A percentile compares a stretch with the other conserved stretches of the same genome.
phyloP scores from a whole-genome alignment of 2,113 vertebrate species.

The Sinocyclocheilus maitianheensis region DNA sequence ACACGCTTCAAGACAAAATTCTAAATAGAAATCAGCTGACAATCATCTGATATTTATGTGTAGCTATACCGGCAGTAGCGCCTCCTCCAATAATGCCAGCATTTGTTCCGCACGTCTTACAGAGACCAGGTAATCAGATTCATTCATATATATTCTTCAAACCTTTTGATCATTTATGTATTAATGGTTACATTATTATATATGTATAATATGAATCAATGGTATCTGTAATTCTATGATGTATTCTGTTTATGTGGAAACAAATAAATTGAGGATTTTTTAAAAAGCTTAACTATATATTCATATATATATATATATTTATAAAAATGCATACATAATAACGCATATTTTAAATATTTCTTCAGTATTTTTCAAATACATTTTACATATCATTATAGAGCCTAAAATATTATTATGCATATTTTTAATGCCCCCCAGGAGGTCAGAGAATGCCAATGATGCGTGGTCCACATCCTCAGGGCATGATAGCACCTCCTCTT shows the following conservation, averaged over 20 bases:
- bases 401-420: neutral
- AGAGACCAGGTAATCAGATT: slow-evolving; percentile 79
- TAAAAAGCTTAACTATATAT: too few relatives aligned
- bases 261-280: too few relatives aligned
- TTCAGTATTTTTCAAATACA: neutral
- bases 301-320: too few relatives aligned
- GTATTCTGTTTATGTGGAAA: too few relatives aligned
- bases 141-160: neutral
- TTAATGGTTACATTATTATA: neutral
- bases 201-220: too few relatives aligned
- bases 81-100: slow-evolving; percentile 85
- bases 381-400: neutral
- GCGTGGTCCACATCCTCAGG: slow-evolving; percentile 75
- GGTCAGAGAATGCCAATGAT: slow-evolving; percentile 74
- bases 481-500: slow-evolving; percentile 81
- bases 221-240: too few relatives aligned
- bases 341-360: too few relatives aligned
- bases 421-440: slow-evolving; percentile 55
- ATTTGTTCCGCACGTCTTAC: slow-evolving; percentile 89
- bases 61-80: slow-evolving; percentile 79
- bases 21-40: neutral
- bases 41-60: neutral
- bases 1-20: neutral
- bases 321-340: too few relatives aligned
- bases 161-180: too few relatives aligned